These are phyloP conservation scores for Glaucomys volans DNA, from an alignment of 2,113 vertebrate genomes.

Conservation along the genomic window DNA sequence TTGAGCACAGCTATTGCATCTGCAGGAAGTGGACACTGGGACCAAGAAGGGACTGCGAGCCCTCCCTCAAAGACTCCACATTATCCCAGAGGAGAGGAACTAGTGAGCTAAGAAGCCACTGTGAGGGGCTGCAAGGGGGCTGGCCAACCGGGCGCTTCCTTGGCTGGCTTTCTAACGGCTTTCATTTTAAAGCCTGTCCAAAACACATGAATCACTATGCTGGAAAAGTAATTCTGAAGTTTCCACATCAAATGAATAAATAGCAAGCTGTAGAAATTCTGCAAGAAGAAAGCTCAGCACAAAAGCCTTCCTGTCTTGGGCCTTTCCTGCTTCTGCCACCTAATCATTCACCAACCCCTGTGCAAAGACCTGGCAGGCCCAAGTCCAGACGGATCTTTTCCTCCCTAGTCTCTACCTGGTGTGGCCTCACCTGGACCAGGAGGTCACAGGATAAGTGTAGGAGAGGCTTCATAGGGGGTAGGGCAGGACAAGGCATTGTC, in stretches of 20 bases:
- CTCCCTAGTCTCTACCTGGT: neutral
- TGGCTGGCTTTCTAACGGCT: neutral
- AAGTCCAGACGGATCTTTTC: neutral
- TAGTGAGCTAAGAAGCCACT: neutral
- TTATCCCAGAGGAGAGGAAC: neutral
- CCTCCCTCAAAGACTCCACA: neutral
- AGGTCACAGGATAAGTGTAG: neutral
- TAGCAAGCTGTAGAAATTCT: neutral
- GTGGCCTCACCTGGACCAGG: neutral
- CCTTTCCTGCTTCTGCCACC: neutral
- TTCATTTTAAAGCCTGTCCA: neutral
- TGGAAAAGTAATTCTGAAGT: constrained; percentile 29
- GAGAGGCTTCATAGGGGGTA: neutral
- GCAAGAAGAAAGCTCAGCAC: neutral
- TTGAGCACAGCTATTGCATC: neutral
- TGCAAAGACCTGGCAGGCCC: neutral
- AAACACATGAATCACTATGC: neutral
- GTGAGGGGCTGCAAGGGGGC: fast-evolving
- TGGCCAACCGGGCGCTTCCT: neutral
- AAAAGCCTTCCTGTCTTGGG: neutral
- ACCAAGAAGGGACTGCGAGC: neutral
- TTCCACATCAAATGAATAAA: neutral
- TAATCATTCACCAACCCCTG: neutral
- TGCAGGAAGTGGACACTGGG: neutral
- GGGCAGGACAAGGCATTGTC: neutral